These are phyloP conservation scores for Melanotus villosus DNA, from an alignment of 2,888 invertebrate species.

Conservation along the genomic window DNA sequence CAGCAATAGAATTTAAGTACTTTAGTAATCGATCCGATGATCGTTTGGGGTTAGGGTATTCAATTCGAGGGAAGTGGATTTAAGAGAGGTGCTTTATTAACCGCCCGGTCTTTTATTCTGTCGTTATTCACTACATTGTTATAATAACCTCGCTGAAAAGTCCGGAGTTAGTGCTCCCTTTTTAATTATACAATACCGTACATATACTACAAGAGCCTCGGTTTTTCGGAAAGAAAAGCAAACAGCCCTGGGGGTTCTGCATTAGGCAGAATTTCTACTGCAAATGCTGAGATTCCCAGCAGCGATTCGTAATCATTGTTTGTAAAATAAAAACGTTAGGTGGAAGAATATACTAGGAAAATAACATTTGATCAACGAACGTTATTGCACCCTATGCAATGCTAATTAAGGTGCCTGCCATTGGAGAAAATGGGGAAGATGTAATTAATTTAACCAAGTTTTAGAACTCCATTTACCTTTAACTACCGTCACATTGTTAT, in stretches of 20 bases:
- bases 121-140: not conserved
- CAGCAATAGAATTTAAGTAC: not conserved
- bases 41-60: too few relatives aligned
- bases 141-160: not conserved
- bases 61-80: too few relatives aligned
- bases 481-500: not conserved
- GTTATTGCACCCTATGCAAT: too few relatives aligned
- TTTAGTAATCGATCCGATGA: not conserved
- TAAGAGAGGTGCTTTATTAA: not conserved
- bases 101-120: not conserved
- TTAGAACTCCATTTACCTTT: not conserved
- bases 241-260: constrained; percentile 16
- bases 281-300: constrained; percentile 13
- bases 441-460: constrained; percentile 17
- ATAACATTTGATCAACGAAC: constrained; percentile 1
- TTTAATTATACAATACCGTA: constrained; percentile 20
- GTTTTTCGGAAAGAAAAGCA: constrained; percentile 23
- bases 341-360: not conserved
- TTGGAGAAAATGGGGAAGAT: not conserved
- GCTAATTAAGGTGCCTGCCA: not conserved
- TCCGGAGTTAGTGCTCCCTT: too few relatives aligned
- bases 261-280: constrained; percentile 15
- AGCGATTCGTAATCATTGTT: constrained; percentile 14
- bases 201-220: constrained; percentile 3
- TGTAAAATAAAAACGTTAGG: constrained; percentile 10